These are phyloP conservation scores for Dyspetes luteomarginatus DNA, from an alignment of 2,888 invertebrate species.

Conservation along the genomic window DNA sequence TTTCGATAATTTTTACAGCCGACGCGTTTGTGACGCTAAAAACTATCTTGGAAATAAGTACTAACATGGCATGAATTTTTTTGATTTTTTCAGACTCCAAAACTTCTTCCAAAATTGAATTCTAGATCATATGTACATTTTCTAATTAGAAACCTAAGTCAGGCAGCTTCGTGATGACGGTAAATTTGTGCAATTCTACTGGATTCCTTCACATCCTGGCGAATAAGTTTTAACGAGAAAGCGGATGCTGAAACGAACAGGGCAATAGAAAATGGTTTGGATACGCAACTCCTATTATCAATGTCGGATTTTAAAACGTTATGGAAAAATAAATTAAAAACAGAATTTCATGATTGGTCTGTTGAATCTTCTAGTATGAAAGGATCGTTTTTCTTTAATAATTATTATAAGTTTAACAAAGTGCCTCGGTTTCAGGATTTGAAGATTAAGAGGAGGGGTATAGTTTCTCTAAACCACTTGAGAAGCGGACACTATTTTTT, in stretches of 20 bases:
- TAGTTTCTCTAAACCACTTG: background rate
- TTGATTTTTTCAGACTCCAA: background rate
- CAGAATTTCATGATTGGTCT: background rate
- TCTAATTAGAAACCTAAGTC: background rate
- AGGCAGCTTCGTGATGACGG: background rate
- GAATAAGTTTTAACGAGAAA: background rate
- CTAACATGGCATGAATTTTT: background rate
- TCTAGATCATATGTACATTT: background rate
- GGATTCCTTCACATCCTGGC: background rate
- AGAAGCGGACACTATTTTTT: background rate
- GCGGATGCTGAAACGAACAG: background rate
- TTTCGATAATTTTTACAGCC: background rate
- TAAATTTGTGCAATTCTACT: background rate
- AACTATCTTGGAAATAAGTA: background rate
- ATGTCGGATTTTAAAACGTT: background rate
- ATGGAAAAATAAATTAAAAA: background rate
- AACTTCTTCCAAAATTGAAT: background rate
- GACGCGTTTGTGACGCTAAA: background rate
- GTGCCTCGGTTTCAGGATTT: background rate
- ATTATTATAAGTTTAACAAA: background rate
- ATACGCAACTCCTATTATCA: background rate
- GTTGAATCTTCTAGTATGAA: background rate
- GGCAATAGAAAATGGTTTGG: background rate
- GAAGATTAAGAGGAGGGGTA: background rate
- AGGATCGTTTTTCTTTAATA: background rate